phyloP scores from a whole-genome alignment of 1,140 invertebrate genomes.

The Lysiphlebus fabarum region DNA sequence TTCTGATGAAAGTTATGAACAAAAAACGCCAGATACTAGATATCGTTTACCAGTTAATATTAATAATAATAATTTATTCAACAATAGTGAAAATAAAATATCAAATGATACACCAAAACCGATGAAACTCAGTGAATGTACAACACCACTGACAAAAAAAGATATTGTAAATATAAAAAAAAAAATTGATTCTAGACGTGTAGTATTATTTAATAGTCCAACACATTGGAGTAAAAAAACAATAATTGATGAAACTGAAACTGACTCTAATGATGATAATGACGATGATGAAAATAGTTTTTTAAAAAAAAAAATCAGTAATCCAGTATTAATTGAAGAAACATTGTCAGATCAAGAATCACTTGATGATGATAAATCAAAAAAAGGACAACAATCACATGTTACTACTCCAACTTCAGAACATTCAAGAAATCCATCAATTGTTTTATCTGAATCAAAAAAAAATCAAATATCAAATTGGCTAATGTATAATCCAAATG shows the following conservation, averaged over 20 bases:
- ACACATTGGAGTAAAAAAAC: background rate
- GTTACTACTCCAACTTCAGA: conserved; percentile 23
- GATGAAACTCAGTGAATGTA: conserved; percentile 14
- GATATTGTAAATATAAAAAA: conserved; percentile 24
- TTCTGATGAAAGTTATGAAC: no score
- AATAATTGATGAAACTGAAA: no score
- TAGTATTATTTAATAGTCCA: background rate
- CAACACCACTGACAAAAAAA: conserved; percentile 20
- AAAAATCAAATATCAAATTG: conserved; percentile 45
- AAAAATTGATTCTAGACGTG: conserved; percentile 16
- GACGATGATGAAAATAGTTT: background rate
- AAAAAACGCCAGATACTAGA: no score
- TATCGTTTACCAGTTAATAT: no score
- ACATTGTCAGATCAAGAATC: conserved; percentile 27
- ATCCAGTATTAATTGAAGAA: conserved; percentile 25
- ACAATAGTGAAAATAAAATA: background rate
- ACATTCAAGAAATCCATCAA: conserved; percentile 12
- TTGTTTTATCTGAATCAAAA: conserved; percentile 37
- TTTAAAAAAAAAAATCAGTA: conserved; percentile 5
- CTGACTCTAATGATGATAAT: background rate
- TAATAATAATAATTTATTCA: no score
- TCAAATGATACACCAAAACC: conserved; percentile 13
- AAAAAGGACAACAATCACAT: no score
- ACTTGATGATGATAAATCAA: conserved; percentile 20
- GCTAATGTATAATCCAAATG: conserved; percentile 39